Evolutionary conservation across 1,140 invertebrate species (phyloP), one percentile per base, ranked within the genome.

Genomic region (Onthophagus taurus): DNA sequence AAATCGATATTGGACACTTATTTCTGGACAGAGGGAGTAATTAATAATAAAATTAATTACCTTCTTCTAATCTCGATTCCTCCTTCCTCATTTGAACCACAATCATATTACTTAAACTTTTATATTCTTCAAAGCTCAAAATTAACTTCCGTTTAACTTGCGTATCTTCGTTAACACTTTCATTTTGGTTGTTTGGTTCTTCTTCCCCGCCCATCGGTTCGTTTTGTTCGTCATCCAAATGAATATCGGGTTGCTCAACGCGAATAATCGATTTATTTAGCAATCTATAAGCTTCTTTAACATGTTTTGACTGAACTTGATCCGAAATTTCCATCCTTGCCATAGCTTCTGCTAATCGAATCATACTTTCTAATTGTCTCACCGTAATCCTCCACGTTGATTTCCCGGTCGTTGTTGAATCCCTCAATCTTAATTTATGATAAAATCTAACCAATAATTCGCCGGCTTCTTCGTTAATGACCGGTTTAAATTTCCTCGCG

Each of bases 241-340:
- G 83, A 36, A 99, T 89, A 63, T 99, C 96, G 0, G 95, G 92
- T 53, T 97, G 93, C 63, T 98, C 95, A 4, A 99, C 92, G 29
- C 92, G 77, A 39, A 99, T 92, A 49, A 99, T 98, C 3, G 94
- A 98, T 62, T 98, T 97, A 62, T 94, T 97, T n/a, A 99, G 67
- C 30, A 99, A 72, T 41, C 90, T 78, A 64, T 79, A 89, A 0
- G 96, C 95, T 74, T 99, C 94, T 58, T 83, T 83, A 0, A 99
- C 94, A 64, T 99, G 95, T 18, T 81, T 81, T 1, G 79, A 70
- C 4, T 77, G 74, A 9, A 97, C 93, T 61, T 86, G 80, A 50
- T 94, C 89, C 45, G 78, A 80, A 65, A 95, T 99, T 66, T 97
- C 84, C 70, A 99, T 79, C 64, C 94, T 84, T 23, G 97, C 95